Conservation (phyloP, 2,888 invertebrate genomes). For the Embidobia sp. region DNA sequence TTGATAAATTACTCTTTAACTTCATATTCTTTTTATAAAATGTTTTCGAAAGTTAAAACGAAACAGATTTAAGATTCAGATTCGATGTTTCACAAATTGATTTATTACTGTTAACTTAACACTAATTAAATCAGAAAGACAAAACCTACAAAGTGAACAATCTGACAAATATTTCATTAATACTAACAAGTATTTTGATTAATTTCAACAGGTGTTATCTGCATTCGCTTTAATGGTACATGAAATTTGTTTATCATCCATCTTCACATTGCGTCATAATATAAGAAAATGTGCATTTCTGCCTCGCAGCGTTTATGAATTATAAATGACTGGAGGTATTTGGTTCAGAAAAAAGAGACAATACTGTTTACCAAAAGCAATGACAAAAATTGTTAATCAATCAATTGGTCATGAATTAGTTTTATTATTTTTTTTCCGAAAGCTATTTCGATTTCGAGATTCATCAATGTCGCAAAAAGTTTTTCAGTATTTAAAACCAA, state of each 20-base stretch:
- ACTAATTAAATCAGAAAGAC: no score
- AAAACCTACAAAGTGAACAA: not conserved
- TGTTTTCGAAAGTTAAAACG: no score
- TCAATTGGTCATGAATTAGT: not conserved
- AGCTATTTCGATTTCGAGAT: not conserved
- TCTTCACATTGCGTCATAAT: constrained; percentile 35
- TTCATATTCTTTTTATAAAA: no score
- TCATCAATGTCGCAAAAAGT: not conserved
- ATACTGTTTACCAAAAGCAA: not conserved
- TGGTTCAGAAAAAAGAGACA: constrained; percentile 5
- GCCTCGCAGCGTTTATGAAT: constrained; percentile 7
- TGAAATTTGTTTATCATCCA: constrained; percentile 30
- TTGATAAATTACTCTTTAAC: no score
- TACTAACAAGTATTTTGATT: no score
- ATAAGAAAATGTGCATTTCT: constrained; percentile 19
- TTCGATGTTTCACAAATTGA: no score
- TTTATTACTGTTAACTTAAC: no score
- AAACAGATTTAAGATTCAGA: no score
- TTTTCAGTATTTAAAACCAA: no score
- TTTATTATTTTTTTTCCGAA: not conserved
- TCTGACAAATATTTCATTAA: not conserved
- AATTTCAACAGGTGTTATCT: constrained; percentile 10
- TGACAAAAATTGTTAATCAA: constrained; percentile 8
- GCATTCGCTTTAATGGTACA: constrained; percentile 30
- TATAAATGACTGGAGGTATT: constrained; percentile 17